phyloP scores from a whole-genome alignment of 2,113 vertebrate species.

The Brachyhypopomus gauderio region DNA sequence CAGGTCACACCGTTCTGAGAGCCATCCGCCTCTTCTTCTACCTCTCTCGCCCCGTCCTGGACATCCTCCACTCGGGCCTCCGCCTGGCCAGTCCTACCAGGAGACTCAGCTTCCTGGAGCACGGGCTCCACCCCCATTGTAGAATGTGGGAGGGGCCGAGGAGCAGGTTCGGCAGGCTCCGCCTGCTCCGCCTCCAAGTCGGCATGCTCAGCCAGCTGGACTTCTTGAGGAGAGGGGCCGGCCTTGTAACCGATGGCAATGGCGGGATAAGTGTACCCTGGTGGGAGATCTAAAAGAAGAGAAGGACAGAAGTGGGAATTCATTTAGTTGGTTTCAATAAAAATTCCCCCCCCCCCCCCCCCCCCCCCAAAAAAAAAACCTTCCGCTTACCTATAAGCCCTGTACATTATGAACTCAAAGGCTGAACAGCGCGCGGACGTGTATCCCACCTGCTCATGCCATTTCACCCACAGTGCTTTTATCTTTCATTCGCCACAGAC shows the following conservation, averaged over 20 bases:
- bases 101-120: conserved; percentile 29
- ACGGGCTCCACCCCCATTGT: conserved; percentile 51
- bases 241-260: conserved; percentile 80
- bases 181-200: conserved; percentile 81
- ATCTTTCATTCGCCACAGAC: conserved; percentile 46
- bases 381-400: background rate
- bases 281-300: conserved; percentile 79
- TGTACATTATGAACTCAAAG: conserved; percentile 34
- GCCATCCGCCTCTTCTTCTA: conserved; percentile 4
- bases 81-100: conserved; percentile 31
- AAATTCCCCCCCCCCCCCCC: too few species aligned
- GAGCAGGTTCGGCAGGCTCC: conserved; percentile 61
- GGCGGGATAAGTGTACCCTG: conserved; percentile 79
- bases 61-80: conserved; percentile 57
- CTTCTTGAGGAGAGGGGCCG: conserved; percentile 75
- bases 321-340: background rate
- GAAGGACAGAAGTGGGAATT: too few species aligned
- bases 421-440: conserved; percentile 23
- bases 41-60: conserved; percentile 37
- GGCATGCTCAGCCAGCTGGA: conserved; percentile 79
- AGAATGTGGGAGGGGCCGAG: conserved; percentile 58
- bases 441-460: background rate
- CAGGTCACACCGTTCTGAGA: conserved; percentile 2
- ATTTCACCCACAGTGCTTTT: conserved; percentile 18
- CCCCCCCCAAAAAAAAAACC: too few species aligned